Base-by-base conservation (phyloP, 2,888 invertebrate genomes). In the Mythimna impura region DNA sequence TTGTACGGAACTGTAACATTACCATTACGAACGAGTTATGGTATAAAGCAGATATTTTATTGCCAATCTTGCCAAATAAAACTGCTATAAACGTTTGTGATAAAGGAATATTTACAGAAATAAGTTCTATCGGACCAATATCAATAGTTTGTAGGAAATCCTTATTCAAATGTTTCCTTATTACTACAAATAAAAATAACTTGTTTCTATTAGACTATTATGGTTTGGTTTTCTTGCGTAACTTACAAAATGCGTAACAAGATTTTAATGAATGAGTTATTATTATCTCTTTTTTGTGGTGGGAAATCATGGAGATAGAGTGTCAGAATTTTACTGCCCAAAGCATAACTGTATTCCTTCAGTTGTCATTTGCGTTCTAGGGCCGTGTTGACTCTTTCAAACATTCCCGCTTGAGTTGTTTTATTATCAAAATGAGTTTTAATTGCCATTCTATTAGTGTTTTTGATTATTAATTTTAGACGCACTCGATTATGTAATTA, bases 31-130 rank as follows among this genome's bases (percentile, higher is more conserved):
- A 90, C 85, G 80, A 85, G 83, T 86, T 87, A 89, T 86, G 72
- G 82, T 83, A 88, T 83, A 69, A 78, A 83, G 76, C 75, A 85
- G 81, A 88, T 90, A 90, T 89, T 92, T 88, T 90, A 90, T 87
- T 84, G 85, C 76, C 85, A 86, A 89, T 89, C 76, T 80, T 82
- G 74, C 81, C 79, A 84, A 88, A 88, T 89, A 89, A 85, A 87
- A 86, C 77, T 81, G 80, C 80, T 71, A 71, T 79, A 73, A 82
- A 70, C 57, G 74, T 82, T 87, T 81, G 88, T 64, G 84, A 81
- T 81, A 82, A 84, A 76, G 69, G 71, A 78, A 82, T 81, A 82
- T 83, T 80, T 80, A 77, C 67, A 78, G 64, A 77, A 80, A 73
- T 73, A 70, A 66, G 71, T 80, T 66, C 66, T 43, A 68, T 71